Conservation (phyloP, 2,888 invertebrate genomes). For the Eudasyphora cyanicolor region DNA sequence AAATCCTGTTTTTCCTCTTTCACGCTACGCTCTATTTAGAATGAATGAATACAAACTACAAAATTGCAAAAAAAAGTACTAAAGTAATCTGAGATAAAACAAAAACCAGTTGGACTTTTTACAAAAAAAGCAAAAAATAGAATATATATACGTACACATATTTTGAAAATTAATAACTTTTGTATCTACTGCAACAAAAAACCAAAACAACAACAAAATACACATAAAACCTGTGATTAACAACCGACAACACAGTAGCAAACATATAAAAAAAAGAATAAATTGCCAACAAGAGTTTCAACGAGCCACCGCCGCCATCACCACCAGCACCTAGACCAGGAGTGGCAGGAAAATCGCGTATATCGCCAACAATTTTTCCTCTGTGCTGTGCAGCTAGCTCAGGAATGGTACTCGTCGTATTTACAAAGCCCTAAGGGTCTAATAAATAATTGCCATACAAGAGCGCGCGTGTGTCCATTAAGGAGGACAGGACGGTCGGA, state of each 20-base stretch:
- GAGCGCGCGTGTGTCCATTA: constrained; percentile 56
- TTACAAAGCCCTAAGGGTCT: constrained; percentile 67
- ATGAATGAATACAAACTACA: constrained; percentile 19
- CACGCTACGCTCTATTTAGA: constrained; percentile 1
- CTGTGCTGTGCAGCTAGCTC: constrained; percentile 56
- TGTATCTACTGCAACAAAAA: constrained; percentile 3
- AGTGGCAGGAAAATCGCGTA: not conserved
- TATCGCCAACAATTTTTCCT: constrained; percentile 68
- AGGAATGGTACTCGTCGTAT: constrained; percentile 63
- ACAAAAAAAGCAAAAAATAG: constrained; percentile 3
- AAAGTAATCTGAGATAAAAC: not conserved
- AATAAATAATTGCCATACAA: constrained; percentile 70
- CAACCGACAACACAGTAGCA: not conserved
- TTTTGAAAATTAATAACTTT: constrained; percentile 35
- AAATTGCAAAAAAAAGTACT: not conserved
- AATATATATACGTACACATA: too few relatives aligned
- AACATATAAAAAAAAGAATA: too few relatives aligned
- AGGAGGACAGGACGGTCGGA: not conserved
- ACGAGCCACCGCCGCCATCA: not conserved
- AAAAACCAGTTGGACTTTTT: constrained; percentile 22
- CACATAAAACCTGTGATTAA: constrained; percentile 24
- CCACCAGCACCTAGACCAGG: not conserved
- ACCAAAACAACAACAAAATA: not conserved
- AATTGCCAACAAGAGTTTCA: not conserved
- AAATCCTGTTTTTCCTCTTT: constrained; percentile 24